Conservation (phyloP, 2,797 vertebrate species). For the Notolabrus celidotus region DNA sequence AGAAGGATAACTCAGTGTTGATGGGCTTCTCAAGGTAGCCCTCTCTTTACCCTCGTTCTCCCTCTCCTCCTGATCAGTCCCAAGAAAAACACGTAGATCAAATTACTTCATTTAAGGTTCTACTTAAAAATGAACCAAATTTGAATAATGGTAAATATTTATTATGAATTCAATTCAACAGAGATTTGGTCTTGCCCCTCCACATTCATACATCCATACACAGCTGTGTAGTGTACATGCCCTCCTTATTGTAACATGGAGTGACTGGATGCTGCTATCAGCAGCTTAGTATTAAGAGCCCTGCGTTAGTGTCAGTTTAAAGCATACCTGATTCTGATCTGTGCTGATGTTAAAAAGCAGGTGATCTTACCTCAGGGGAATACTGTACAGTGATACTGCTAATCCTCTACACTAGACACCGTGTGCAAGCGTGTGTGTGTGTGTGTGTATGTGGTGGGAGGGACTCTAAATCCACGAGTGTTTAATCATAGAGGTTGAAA, state of each 20-base stretch:
- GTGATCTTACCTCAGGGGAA: constrained; percentile 48
- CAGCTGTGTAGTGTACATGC: constrained; percentile 1
- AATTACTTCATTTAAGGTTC: too few species aligned
- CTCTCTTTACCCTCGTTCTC: too few species aligned
- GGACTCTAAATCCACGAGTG: constrained; percentile 23
- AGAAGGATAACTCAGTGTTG: too few species aligned
- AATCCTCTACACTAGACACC: constrained; percentile 32
- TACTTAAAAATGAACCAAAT: too few species aligned
- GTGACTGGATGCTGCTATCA: constrained; percentile 11
- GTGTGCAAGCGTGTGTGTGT: not conserved
- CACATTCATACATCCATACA: not conserved
- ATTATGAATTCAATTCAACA: not conserved
- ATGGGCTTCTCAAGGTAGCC: too few species aligned
- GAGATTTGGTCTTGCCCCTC: not conserved
- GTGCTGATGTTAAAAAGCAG: constrained; percentile 37
- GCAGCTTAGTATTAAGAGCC: constrained; percentile 12
- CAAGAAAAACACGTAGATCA: too few species aligned
- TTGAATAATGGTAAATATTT: not conserved
- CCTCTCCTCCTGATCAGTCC: too few species aligned
- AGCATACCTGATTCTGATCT: constrained; percentile 29
- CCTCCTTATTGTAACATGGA: constrained; percentile 11
- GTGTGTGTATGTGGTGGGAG: not conserved
- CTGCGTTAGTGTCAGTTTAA: constrained; percentile 16
- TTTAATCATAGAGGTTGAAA: constrained; percentile 56
- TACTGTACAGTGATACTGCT: constrained; percentile 43